Evolutionary conservation across 2,113 vertebrate species (phyloP).

Genomic region (Heterotis niloticus): DNA sequence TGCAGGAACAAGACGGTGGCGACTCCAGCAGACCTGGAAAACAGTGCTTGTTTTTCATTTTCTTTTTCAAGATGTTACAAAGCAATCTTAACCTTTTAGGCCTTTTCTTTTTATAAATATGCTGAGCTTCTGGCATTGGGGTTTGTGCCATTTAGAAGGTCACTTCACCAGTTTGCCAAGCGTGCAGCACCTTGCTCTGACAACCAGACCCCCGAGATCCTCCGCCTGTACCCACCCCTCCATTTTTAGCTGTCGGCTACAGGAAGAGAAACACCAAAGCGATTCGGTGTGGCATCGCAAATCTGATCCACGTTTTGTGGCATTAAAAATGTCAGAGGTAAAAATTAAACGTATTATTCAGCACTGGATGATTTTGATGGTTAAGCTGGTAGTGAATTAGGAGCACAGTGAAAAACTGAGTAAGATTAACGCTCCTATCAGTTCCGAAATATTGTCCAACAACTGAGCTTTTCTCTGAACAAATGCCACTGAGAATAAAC

Average conservation of each 20-base stretch:
- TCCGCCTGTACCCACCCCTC: background rate
- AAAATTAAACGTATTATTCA: background rate
- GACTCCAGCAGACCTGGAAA: background rate
- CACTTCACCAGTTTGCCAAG: background rate
- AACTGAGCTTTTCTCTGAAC: background rate
- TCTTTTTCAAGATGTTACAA: background rate
- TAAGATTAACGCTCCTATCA: background rate
- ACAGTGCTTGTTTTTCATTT: background rate
- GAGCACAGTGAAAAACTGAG: conserved; percentile 2
- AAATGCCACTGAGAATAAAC: background rate
- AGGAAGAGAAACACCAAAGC: background rate
- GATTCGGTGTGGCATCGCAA: background rate
- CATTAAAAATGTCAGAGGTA: background rate
- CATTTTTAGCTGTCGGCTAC: background rate
- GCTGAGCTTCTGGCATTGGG: background rate
- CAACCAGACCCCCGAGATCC: background rate
- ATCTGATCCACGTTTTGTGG: no score
- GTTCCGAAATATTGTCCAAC: background rate
- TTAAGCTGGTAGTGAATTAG: background rate
- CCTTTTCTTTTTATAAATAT: background rate
- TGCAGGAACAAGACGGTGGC: background rate
- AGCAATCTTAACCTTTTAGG: conserved; percentile 3
- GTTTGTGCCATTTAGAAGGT: background rate
- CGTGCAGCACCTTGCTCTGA: background rate
- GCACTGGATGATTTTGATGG: background rate